These are phyloP conservation scores for Sebastes matsubarae DNA, from an alignment of 2,797 vertebrate genomes.

Conservation along the genomic window DNA sequence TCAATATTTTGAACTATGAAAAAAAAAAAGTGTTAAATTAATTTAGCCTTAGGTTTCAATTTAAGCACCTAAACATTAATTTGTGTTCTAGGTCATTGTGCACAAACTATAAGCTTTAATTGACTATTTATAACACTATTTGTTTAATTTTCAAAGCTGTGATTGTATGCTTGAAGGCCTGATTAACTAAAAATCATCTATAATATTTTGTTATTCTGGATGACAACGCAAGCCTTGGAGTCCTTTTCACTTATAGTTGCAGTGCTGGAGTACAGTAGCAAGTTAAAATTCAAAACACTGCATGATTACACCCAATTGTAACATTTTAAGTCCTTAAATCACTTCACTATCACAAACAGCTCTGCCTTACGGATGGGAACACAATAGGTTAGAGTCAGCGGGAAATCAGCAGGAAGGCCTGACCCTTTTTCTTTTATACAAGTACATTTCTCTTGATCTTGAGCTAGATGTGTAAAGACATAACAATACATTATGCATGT, in stretches of 20 bases:
- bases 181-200: conserved; percentile 11
- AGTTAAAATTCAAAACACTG: conserved; percentile 6
- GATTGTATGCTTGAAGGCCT: conserved; percentile 17
- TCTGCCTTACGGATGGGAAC: neutral
- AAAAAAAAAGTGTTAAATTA: conserved; percentile 30
- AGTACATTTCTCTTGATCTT: conserved; percentile 54
- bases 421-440: conserved; percentile 42
- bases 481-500: conserved; percentile 74
- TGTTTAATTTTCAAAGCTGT: conserved; percentile 30
- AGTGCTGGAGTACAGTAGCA: neutral
- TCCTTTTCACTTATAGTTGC: neutral
- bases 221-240: neutral
- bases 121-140: conserved; percentile 27
- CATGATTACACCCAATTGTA: conserved; percentile 2
- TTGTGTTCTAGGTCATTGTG: conserved; percentile 36
- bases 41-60: conserved; percentile 45
- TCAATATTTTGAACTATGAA: conserved; percentile 28
- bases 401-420: conserved; percentile 24
- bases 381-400: conserved; percentile 8
- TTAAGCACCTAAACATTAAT: conserved; percentile 45
- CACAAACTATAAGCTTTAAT: conserved; percentile 29
- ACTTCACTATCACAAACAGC: neutral
- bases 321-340: neutral
- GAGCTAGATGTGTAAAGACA: conserved; percentile 66
- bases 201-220: neutral